Base-by-base conservation (phyloP, 2,888 invertebrate species). In the Hypselothyrea guttata region DNA sequence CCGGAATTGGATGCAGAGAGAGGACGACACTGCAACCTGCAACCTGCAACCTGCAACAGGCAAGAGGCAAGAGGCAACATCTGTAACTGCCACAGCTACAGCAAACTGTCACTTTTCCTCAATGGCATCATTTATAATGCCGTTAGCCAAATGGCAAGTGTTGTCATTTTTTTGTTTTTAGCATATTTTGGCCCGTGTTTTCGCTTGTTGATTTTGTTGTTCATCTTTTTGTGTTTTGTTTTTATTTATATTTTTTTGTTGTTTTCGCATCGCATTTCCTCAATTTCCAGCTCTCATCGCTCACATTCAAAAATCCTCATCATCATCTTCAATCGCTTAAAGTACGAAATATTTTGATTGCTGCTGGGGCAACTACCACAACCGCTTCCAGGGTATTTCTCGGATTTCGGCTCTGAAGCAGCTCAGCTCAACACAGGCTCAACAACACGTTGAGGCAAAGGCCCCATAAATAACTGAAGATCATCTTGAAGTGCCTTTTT, bases 71-170 rank as follows among this genome's bases (percentile, higher is more conserved):
- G 57, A 9, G 40, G 49, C 41, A 41, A 15, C 30, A 42, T 38
- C 37, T 22, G 18, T 54, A 22, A 34, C 55, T 34, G 11, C 16
- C 61, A 53, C 38, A 42, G 44, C 11, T 44, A 54, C 52, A 41
- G 31, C 34, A 48, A 49, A 78, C 78, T 72, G 86, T 85, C 85
- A 79, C 84, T 79, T 79, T 78, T 79, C 49, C 63, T 59, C 66
- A 54, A 60, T 53, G 64, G 76, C 66, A 65, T 79, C 78, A 79
- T 79, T 83, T 85, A 83, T 85, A 85, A 69, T 75, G 84, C 84
- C 64, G 84, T 83, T 72, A 72, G 84, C 69, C 72, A 85, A 83
- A 75, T 71, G 62, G 52, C 60, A 77, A 58, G 49, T 78, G 76
- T 30, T 44, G 34, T 34, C 13, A 13, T 12, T 31, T 16, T 40